Evolutionary conservation across 2,113 vertebrate genomes (phyloP).

Genomic region (Xenopus borealis): DNA sequence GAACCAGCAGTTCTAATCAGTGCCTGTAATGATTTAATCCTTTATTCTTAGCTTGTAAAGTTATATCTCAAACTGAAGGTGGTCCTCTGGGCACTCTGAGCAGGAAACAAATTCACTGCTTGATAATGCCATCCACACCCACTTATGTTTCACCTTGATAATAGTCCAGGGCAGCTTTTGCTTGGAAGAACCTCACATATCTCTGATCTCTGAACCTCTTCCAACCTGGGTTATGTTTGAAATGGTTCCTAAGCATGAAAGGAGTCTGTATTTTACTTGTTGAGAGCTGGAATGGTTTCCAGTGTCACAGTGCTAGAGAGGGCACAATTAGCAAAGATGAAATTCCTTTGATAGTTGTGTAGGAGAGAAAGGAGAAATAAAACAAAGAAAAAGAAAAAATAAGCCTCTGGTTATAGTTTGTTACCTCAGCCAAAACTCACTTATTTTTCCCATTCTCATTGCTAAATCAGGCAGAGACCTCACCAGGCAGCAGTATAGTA

Average conservation of each 20-base stretch:
- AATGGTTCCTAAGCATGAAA: background rate
- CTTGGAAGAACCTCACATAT: background rate
- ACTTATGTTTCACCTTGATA: conserved; percentile 2
- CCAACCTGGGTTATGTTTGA: background rate
- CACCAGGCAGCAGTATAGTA: too few relatives aligned
- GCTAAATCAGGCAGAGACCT: too few relatives aligned
- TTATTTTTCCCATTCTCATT: too few relatives aligned
- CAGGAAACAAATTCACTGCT: conserved; percentile 12
- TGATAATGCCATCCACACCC: conserved; percentile 26
- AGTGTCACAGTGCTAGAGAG: background rate
- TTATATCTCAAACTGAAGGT: background rate
- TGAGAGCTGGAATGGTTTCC: background rate
- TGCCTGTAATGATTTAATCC: background rate
- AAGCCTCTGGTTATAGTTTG: too few relatives aligned
- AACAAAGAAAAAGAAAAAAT: too few relatives aligned
- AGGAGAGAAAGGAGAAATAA: too few relatives aligned
- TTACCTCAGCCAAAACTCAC: too few relatives aligned
- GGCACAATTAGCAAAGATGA: background rate
- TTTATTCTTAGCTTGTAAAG: background rate
- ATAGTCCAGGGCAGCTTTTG: background rate
- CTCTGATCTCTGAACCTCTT: background rate
- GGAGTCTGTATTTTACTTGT: background rate
- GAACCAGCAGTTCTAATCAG: background rate
- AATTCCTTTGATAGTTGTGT: background rate
- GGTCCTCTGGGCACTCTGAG: background rate